Evolutionary conservation across 1,140 invertebrate species (phyloP).

Genomic region (Zaprionus tsacasi): DNA sequence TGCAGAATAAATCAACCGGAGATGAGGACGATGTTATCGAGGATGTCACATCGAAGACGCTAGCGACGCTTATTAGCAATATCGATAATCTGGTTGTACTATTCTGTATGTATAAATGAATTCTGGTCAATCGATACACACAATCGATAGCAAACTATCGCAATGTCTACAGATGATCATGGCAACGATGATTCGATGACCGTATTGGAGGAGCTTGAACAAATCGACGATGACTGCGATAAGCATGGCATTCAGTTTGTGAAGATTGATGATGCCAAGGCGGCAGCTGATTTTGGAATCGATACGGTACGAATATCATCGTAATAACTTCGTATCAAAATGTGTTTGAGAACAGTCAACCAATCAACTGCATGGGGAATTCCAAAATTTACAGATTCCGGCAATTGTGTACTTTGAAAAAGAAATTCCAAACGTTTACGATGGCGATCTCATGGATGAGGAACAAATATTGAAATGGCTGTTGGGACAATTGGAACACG

Average conservation of each 20-base stretch:
- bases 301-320: constrained; percentile 87
- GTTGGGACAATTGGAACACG: constrained; percentile 92
- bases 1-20: constrained; percentile 95
- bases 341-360: no score
- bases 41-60: constrained; percentile 94
- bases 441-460: constrained; percentile 95
- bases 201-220: constrained; percentile 93
- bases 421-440: constrained; percentile 95
- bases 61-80: constrained; percentile 94
- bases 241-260: constrained; percentile 97
- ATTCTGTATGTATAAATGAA: constrained; percentile 90
- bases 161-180: constrained; percentile 89
- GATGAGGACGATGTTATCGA: constrained; percentile 97
- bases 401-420: constrained; percentile 97
- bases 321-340: not conserved
- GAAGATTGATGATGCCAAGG: constrained; percentile 94
- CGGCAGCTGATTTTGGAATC: constrained; percentile 93
- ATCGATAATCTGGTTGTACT: constrained; percentile 96
- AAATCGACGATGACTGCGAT: constrained; percentile 96
- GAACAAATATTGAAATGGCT: constrained; percentile 96
- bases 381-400: constrained; percentile 85
- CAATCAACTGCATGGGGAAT: not conserved
- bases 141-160: constrained; percentile 29
- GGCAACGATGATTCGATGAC: constrained; percentile 93
- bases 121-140: constrained; percentile 1